Evolutionary conservation across 2,797 vertebrate genomes (phyloP), one percentile per base, ranked within the genome.

Genomic region (Betta splendens): DNA sequence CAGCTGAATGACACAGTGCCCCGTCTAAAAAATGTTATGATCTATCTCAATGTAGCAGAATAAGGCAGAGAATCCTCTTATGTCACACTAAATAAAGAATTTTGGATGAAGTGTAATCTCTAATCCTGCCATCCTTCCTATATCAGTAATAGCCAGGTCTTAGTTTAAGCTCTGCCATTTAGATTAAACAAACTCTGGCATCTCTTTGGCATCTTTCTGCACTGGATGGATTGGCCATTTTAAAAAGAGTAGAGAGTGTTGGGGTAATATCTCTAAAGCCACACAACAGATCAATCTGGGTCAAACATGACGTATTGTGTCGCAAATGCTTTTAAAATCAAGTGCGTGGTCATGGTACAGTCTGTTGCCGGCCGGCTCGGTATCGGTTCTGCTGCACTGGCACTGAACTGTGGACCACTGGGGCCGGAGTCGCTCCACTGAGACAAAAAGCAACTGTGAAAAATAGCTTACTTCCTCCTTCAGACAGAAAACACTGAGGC

Each of bases 61-160:
- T 66, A 61, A 74, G 58, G 64, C 47, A 35, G 53, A 7, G 73
- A 91, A 91, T 92, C 89, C 81, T 89, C 86, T 89, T 90, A 88
- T 72, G 65, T 77, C 70, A 84, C 66, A 73, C 79, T 90, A 90
- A 91, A 90, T 88, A 91, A 91, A 89, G 73, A 90, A 89, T 89
- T 84, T 88, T 77, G 79, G 83, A 91, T 88, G 74, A 85, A 81
- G 78, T 85, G 72, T 89, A 87, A 92, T 90, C 85, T 91, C 75
- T 89, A 89, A 91, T 87, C 83, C 82, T 18, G 52, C 66, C 74
- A 68, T 64, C 65, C 68, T 57, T 77, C 72, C 72, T 72, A 63
- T 87, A 88, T 87, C 81, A 73, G 87, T 82, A 84, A 89, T 84
- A 87, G 81, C 84, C 74, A 73, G 79, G 81, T 86, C 15, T 91